These are phyloP conservation scores for Flabesymbios commensalis DNA, from an alignment of 2,888 invertebrate species.

Conservation along the genomic window DNA sequence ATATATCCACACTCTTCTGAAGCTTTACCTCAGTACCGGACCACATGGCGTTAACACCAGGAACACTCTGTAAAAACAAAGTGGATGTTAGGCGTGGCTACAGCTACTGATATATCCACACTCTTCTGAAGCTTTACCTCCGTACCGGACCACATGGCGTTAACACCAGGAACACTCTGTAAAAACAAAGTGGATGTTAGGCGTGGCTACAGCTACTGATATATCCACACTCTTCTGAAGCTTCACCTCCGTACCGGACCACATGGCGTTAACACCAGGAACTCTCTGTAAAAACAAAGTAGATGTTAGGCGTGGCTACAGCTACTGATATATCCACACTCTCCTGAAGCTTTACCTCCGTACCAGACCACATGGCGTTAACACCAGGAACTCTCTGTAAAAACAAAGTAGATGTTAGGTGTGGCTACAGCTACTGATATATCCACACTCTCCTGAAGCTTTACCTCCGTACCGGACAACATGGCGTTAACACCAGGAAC, in stretches of 20 bases:
- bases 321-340: slow-evolving; percentile 95
- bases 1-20: slow-evolving; percentile 84
- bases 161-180: slow-evolving; percentile 60
- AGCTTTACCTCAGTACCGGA: slow-evolving; percentile 39
- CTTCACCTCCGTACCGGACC: slow-evolving; percentile 43
- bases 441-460: slow-evolving; percentile 76
- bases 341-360: slow-evolving; percentile 62
- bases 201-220: slow-evolving; percentile 94
- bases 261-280: slow-evolving; percentile 60
- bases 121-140: slow-evolving; percentile 65
- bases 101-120: slow-evolving; percentile 95
- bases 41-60: slow-evolving; percentile 60
- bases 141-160: slow-evolving; percentile 56
- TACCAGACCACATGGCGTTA: slow-evolving; percentile 58
- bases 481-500: slow-evolving; percentile 61
- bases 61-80: slow-evolving; percentile 60
- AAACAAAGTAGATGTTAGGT: too few species aligned
- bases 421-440: slow-evolving; percentile 97
- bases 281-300: too few species aligned
- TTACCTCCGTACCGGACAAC: slow-evolving; percentile 46
- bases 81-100: too few species aligned
- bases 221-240: slow-evolving; percentile 81
- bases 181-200: too few species aligned
- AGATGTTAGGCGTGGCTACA: slow-evolving; percentile 93
- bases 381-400: slow-evolving; percentile 60